These are phyloP conservation scores for Drosophila bocqueti DNA, from an alignment of 1,140 invertebrate genomes.

Conservation along the genomic window DNA sequence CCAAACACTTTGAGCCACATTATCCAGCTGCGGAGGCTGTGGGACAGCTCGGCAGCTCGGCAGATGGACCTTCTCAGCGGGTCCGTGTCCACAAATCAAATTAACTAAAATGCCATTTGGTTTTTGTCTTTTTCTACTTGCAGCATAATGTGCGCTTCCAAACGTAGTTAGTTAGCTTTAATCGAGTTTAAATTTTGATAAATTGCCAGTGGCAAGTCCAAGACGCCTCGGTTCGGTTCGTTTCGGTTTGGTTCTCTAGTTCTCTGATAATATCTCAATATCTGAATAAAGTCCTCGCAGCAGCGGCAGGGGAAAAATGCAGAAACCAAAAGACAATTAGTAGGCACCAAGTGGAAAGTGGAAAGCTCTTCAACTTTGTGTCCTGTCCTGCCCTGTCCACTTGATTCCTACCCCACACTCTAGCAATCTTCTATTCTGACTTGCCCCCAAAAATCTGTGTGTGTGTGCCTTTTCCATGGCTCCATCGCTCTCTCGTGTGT, in stretches of 20 bases:
- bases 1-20: conserved; percentile 3
- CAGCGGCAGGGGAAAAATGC: conserved; percentile 66
- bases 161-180: conserved; percentile 78
- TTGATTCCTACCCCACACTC: conserved; percentile 2
- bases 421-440: conserved; percentile 5
- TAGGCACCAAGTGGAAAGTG: conserved; percentile 69
- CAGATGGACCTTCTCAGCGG: conserved; percentile 34
- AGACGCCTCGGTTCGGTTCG: conserved; percentile 8
- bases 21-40: conserved; percentile 30
- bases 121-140: conserved; percentile 82
- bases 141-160: conserved; percentile 82
- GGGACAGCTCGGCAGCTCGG: conserved; percentile 5
- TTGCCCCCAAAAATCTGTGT: conserved; percentile 20
- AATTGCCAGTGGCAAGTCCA: conserved; percentile 64
- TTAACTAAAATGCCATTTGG: conserved; percentile 83
- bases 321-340: conserved; percentile 83
- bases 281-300: conserved; percentile 61
- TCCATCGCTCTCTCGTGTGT: conserved; percentile 18
- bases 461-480: conserved; percentile 37
- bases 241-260: conserved; percentile 19
- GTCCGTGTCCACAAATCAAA: conserved; percentile 72
- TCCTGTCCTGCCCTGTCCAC: conserved; percentile 22
- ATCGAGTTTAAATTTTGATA: conserved; percentile 80
- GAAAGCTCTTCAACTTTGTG: conserved; percentile 61
- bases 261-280: conserved; percentile 28